Evolutionary conservation across 64 coral and sea anemone species (phyloP).

Genomic region (Montipora efflorescens): DNA sequence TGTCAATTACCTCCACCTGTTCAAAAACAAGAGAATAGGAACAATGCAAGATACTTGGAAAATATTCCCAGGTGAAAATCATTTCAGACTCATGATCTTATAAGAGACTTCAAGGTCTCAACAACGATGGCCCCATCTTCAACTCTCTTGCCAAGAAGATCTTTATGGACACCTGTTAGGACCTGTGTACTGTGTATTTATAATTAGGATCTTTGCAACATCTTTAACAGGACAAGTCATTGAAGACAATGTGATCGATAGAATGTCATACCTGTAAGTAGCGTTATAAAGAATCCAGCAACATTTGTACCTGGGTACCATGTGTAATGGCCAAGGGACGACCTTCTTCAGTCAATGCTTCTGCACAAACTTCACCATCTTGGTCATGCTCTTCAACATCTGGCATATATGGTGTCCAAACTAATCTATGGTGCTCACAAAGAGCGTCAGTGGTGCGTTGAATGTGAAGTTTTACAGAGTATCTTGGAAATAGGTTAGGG

Average conservation of each 20-base stretch:
- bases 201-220: too few species aligned
- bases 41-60: neutral
- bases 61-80: neutral
- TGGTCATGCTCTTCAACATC: slow-evolving; percentile 40
- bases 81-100: too few species aligned
- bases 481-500: slow-evolving; percentile 42
- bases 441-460: slow-evolving; percentile 53
- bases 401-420: slow-evolving; percentile 92
- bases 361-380: slow-evolving; percentile 8
- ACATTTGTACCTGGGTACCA: slow-evolving; percentile 68
- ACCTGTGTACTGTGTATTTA: too few species aligned
- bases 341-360: slow-evolving; percentile 40
- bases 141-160: too few species aligned
- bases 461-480: slow-evolving; percentile 83
- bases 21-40: neutral
- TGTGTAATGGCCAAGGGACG: slow-evolving; percentile 82
- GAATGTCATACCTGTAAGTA: too few species aligned
- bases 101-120: too few species aligned
- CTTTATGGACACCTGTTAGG: too few species aligned
- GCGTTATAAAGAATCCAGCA: neutral
- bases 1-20: slow-evolving; percentile 88
- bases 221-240: too few species aligned
- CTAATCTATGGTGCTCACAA: slow-evolving; percentile 78
- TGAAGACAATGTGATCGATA: too few species aligned
- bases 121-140: too few species aligned